A percentile compares a stretch with the other conserved stretches of the same genome.
Evolutionary conservation across 2,888 invertebrate genomes (phyloP).

Genomic region (Leptodirus hochenwartii): DNA sequence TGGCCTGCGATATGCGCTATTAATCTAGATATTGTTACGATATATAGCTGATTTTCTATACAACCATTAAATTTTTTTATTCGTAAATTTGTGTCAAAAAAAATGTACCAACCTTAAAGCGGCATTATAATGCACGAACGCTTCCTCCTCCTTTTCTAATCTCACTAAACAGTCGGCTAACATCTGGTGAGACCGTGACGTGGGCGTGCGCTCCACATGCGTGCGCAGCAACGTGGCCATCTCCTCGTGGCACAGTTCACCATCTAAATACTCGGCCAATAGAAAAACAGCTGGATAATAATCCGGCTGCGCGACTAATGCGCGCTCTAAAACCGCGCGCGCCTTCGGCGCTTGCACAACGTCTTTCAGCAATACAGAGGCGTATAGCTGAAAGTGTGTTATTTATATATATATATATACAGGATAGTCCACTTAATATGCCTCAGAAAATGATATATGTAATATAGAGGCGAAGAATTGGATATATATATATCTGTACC

Average conservation of each 20-base stretch:
- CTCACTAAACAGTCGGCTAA: constrained; percentile 26
- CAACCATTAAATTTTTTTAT: constrained; percentile 4
- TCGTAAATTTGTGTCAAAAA: too few species aligned
- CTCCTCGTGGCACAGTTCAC: constrained; percentile 43
- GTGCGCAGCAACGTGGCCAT: constrained; percentile 49
- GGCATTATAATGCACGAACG: constrained; percentile 45
- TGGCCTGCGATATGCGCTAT: too few species aligned
- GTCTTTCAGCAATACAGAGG: constrained; percentile 53
- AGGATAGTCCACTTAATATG: too few species aligned
- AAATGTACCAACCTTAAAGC: too few species aligned
- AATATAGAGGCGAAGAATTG: neutral
- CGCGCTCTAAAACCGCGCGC: constrained; percentile 51
- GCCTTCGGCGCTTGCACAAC: constrained; percentile 37
- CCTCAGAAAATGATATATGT: too few species aligned
- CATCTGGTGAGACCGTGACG: constrained; percentile 44
- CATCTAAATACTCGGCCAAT: constrained; percentile 49
- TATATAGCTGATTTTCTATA: too few species aligned
- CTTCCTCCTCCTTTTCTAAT: constrained; percentile 45
- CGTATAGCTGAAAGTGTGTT: constrained; percentile 42
- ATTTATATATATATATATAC: constrained; percentile 1
- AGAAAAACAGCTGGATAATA: constrained; percentile 55
- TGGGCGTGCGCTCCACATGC: constrained; percentile 40
- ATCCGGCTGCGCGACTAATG: constrained; percentile 49
- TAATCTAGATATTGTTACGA: too few species aligned
- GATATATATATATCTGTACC: too few species aligned